phyloP scores from a whole-genome alignment of 2,797 vertebrate genomes.

The Microctenopoma lineatum region DNA sequence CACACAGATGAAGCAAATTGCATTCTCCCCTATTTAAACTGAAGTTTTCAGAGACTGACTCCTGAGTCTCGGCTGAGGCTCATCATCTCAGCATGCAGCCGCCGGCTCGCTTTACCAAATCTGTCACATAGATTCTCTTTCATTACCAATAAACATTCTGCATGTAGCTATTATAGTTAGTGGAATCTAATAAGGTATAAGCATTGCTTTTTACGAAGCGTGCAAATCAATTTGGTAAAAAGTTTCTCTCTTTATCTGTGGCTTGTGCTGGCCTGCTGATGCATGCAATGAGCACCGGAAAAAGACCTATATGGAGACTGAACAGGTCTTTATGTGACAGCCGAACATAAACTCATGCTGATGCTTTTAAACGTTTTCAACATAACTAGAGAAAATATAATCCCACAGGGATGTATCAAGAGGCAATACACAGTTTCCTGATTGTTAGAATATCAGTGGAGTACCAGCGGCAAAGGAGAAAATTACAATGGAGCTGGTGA shows the following conservation, averaged over 20 bases:
- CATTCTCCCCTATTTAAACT: slow-evolving; percentile 66
- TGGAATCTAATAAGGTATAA: slow-evolving; percentile 84
- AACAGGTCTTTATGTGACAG: slow-evolving; percentile 12
- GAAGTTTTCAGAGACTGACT: slow-evolving; percentile 74
- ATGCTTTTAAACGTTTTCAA: slow-evolving; percentile 38
- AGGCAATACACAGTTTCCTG: slow-evolving; percentile 53
- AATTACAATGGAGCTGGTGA: slow-evolving; percentile 67
- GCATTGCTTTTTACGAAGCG: slow-evolving; percentile 77
- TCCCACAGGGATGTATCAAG: slow-evolving; percentile 50
- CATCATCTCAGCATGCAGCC: slow-evolving; percentile 66
- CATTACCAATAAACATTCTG: slow-evolving; percentile 81
- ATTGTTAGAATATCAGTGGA: slow-evolving; percentile 66
- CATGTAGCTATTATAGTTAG: slow-evolving; percentile 79
- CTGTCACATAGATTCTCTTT: slow-evolving; percentile 82
- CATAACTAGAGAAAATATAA: slow-evolving; percentile 38
- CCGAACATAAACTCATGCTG: slow-evolving; percentile 27
- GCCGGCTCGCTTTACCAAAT: slow-evolving; percentile 60
- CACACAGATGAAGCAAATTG: slow-evolving; percentile 70
- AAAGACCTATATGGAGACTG: slow-evolving; percentile 17
- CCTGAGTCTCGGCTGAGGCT: slow-evolving; percentile 60
- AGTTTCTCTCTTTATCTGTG: slow-evolving; percentile 74
- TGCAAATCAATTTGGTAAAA: slow-evolving; percentile 85
- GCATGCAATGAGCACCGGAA: slow-evolving; percentile 33
- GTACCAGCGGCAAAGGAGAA: slow-evolving; percentile 63
- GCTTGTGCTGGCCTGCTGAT: slow-evolving; percentile 60